phyloP scores from a whole-genome alignment of 1,140 invertebrate species.

The Acromyrmex echinatior region DNA sequence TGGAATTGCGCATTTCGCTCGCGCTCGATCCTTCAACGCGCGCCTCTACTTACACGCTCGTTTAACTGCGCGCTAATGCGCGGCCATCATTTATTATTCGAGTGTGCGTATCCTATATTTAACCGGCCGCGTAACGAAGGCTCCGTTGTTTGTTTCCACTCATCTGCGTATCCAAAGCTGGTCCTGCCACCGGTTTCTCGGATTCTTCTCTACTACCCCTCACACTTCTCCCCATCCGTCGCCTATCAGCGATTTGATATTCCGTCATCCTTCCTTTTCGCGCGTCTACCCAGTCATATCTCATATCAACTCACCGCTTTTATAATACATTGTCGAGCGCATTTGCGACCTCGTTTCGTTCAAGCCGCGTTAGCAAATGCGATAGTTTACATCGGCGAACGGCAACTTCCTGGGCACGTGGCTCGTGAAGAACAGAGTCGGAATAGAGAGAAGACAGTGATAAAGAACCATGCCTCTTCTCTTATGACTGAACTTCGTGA shows the following conservation, averaged over 20 bases:
- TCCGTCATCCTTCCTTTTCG: slow-evolving; percentile 16
- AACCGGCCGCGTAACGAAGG: slow-evolving; percentile 56
- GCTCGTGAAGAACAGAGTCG: slow-evolving; percentile 67
- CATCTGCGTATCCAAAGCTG: slow-evolving; percentile 25
- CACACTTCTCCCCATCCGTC: slow-evolving; percentile 12
- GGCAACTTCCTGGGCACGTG: slow-evolving; percentile 69
- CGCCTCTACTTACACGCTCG: slow-evolving; percentile 63
- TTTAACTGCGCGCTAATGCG: slow-evolving; percentile 49
- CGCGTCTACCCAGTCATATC: slow-evolving; percentile 37
- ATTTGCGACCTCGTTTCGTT: slow-evolving; percentile 56
- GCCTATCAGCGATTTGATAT: slow-evolving; percentile 17
- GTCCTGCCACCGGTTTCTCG: slow-evolving; percentile 33
- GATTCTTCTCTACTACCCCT: slow-evolving; percentile 19
- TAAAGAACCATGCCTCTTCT: slow-evolving; percentile 66
- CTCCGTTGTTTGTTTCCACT: slow-evolving; percentile 72
- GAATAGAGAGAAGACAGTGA: slow-evolving; percentile 54
- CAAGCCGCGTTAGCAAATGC: slow-evolving; percentile 62
- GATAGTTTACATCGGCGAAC: slow-evolving; percentile 44
- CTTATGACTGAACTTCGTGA: background rate
- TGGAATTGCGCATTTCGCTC: slow-evolving; percentile 34
- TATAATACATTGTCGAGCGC: slow-evolving; percentile 22
- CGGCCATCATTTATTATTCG: slow-evolving; percentile 50
- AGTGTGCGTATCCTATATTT: slow-evolving; percentile 69
- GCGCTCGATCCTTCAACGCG: slow-evolving; percentile 34
- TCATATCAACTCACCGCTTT: slow-evolving; percentile 41